These are phyloP conservation scores for Spheniscus humboldti DNA, from an alignment of 2,797 vertebrate genomes.

Conservation along the genomic window DNA sequence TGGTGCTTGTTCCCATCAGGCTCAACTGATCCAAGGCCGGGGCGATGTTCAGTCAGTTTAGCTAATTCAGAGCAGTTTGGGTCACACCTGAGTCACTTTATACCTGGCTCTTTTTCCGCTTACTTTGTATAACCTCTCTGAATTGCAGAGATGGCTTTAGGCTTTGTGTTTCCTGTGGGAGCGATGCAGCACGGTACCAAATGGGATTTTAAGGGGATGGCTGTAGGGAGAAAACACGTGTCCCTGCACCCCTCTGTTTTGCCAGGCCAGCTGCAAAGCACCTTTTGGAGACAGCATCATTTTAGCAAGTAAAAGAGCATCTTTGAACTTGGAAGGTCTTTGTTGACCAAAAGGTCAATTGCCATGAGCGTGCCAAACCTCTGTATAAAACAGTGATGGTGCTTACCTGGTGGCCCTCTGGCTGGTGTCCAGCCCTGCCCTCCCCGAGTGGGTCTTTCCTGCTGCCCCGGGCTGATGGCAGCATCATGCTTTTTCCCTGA, in stretches of 20 bases:
- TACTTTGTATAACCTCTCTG: neutral
- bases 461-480: neutral
- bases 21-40: accelerated
- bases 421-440: neutral
- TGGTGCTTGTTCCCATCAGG: neutral
- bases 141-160: neutral
- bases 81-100: neutral
- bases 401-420: neutral
- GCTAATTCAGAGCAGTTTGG: neutral
- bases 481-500: neutral
- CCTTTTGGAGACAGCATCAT: neutral
- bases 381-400: no score
- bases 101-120: neutral
- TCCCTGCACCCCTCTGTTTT: neutral
- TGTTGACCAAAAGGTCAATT: neutral
- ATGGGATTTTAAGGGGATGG: neutral
- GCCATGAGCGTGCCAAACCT: accelerated
- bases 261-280: neutral
- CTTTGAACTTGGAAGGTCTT: neutral
- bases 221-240: accelerated
- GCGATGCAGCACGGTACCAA: neutral
- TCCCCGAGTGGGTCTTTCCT: neutral
- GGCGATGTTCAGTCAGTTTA: neutral
- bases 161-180: neutral
- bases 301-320: neutral